Base-by-base conservation (phyloP, 2,888 invertebrate genomes). In the Tricholauxania praeusta region DNA sequence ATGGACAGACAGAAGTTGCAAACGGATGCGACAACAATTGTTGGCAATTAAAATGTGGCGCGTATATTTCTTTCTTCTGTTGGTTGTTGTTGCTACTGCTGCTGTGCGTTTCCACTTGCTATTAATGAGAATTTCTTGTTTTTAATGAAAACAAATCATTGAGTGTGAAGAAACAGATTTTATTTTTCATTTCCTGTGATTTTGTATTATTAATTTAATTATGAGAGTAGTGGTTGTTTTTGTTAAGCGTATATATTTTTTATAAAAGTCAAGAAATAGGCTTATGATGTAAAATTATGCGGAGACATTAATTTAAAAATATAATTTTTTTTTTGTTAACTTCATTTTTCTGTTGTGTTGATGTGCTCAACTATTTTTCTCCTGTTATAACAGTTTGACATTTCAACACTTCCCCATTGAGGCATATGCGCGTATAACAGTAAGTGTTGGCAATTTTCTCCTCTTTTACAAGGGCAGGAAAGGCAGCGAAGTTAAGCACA, bases 111-210 rank as follows among this genome's bases (percentile, higher is more conserved):
- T 48, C 60, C 49, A 51, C 53, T 70, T 39, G 39, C 62, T 82
- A 84, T 83, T 85, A 84, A 84, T 84, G 85, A 84, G 83, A 83
- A 84, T 84, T 85, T 83, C 85, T 83, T 83, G 84, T 85, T 82
- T 63, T 82, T 83, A 82, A 84, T 84, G 83, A 84, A 83, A 84
- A 84, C 84, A 84, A 84, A 84, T 84, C 84, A 84, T 83, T 82
- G 85, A 84, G 83, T 84, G 83, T 84, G 84, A 84, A 84, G 81
- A 81, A 81, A 66, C 74, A 82, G 84, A 63, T 72, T 71, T 71
- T 65, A 82, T 82, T 83, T 83, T 83, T 82, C 83, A 83, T 83
- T 83, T 83, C 83, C 82, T 39, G 84, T 80, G 84, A 83, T 83
- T 82, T 82, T 80, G 80, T 10, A 83, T 83, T 85, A 82, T 82